Evolutionary conservation across 2,797 vertebrate genomes (phyloP).

Genomic region (Denticeps clupeoides): DNA sequence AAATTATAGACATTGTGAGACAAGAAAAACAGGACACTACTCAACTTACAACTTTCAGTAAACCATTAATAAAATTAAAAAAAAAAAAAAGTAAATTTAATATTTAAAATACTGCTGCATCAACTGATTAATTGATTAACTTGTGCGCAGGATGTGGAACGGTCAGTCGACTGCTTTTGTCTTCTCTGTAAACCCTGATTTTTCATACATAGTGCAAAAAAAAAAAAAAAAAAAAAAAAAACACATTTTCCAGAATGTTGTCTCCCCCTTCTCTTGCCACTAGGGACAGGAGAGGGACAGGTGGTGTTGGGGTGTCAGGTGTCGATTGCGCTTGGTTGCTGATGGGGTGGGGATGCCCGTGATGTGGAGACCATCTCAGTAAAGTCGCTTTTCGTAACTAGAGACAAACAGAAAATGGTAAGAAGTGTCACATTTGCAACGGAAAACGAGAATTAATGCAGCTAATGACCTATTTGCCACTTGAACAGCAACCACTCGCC

Average conservation of each 20-base stretch:
- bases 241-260: conserved; percentile 21
- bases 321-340: conserved; percentile 53
- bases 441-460: no score
- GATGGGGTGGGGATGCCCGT: conserved; percentile 27
- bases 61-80: conserved; percentile 12
- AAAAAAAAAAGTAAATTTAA: no score
- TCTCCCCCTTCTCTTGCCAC: not conserved
- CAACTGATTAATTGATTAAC: no score
- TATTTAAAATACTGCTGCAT: no score
- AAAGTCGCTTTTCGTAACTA: conserved; percentile 88
- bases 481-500: no score
- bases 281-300: not conserved
- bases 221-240: no score
- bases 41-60: conserved; percentile 17
- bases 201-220: conserved; percentile 44
- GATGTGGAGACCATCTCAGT: conserved; percentile 52
- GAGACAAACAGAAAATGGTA: no score
- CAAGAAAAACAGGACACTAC: conserved; percentile 13
- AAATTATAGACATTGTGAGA: conserved; percentile 15
- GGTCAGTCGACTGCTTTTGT: no score
- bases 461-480: not conserved
- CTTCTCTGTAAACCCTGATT: conserved; percentile 44
- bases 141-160: no score
- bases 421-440: no score
- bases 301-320: conserved; percentile 25